Conservation (phyloP, 92 coral and sea anemone species). For the Scolanthus callimorphus region DNA sequence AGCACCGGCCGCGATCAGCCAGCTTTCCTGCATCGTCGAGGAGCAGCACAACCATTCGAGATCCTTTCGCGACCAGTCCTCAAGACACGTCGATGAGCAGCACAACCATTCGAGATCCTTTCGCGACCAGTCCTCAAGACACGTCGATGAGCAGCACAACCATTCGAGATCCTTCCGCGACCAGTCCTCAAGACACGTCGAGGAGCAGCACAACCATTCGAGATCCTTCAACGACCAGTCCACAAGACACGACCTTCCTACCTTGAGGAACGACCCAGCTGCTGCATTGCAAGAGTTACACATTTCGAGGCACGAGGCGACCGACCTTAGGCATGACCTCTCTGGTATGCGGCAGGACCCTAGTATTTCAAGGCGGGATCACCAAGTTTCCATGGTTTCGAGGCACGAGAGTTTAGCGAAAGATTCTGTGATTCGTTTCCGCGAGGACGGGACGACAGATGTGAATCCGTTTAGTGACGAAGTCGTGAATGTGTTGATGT, state of each 20-base stretch:
- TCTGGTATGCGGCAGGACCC: too few relatives aligned
- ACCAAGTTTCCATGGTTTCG: background rate
- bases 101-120: conserved; percentile 4
- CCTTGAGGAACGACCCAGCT: too few relatives aligned
- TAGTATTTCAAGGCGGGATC: too few relatives aligned
- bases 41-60: conserved; percentile 9
- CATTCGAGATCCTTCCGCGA: too few relatives aligned
- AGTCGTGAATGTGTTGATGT: conserved; percentile 43
- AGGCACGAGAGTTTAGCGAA: background rate
- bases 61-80: background rate
- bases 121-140: background rate
- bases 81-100: conserved; percentile 6
- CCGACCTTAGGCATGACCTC: too few relatives aligned
- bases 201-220: too few relatives aligned
- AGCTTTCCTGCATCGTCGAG: conserved; percentile 10
- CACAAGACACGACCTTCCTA: background rate
- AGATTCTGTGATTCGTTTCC: conserved; percentile 4
- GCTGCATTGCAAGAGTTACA: too few relatives aligned
- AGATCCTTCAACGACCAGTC: too few relatives aligned
- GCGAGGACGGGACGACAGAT: conserved; percentile 44
- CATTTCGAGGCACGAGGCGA: too few relatives aligned
- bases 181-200: background rate
- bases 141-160: background rate
- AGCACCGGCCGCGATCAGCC: conserved; percentile 4
- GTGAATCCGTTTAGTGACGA: conserved; percentile 81